phyloP scores from a whole-genome alignment of 2,113 vertebrate species.

The Phycodurus eques region DNA sequence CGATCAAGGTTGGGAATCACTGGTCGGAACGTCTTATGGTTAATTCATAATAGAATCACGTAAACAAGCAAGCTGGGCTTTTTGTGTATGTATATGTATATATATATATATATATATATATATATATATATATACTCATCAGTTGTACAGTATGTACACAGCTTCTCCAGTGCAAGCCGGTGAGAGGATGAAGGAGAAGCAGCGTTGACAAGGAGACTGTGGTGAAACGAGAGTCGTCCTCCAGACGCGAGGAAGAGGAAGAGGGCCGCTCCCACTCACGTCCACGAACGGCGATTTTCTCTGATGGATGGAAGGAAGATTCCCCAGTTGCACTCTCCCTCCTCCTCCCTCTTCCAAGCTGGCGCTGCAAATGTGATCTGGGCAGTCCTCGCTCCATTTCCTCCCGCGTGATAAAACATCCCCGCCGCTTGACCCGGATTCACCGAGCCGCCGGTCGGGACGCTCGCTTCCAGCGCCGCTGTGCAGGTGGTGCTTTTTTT shows the following conservation, averaged over 20 bases:
- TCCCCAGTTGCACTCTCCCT: slow-evolving; percentile 15
- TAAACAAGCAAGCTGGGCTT: slow-evolving; percentile 55
- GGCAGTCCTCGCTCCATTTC: slow-evolving; percentile 44
- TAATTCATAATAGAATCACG: slow-evolving; percentile 30
- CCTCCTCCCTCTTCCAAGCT: slow-evolving; percentile 13
- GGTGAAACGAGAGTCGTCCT: slow-evolving; percentile 53
- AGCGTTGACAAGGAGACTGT: slow-evolving; percentile 47
- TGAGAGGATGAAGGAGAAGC: slow-evolving; percentile 28
- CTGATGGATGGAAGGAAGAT: slow-evolving; percentile 29
- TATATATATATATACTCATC: slow-evolving; percentile 35
- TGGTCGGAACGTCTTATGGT: slow-evolving; percentile 47
- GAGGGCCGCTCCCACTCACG: slow-evolving; percentile 2
- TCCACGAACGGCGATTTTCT: slow-evolving; percentile 33
- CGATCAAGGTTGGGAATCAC: neutral
- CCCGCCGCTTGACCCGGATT: slow-evolving; percentile 64
- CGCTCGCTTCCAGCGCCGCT: slow-evolving; percentile 18
- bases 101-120: neutral
- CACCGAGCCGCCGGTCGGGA: slow-evolving; percentile 18
- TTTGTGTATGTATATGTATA: neutral
- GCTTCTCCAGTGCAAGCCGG: slow-evolving; percentile 40
- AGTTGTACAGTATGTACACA: slow-evolving; percentile 66
- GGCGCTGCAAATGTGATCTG: slow-evolving; percentile 44
- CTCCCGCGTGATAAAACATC: slow-evolving; percentile 55
- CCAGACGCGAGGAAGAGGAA: slow-evolving; percentile 31
- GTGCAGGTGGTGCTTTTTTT: slow-evolving; percentile 18